Conservation (phyloP, 2,113 vertebrate genomes). For the Tetrao urogallus region DNA sequence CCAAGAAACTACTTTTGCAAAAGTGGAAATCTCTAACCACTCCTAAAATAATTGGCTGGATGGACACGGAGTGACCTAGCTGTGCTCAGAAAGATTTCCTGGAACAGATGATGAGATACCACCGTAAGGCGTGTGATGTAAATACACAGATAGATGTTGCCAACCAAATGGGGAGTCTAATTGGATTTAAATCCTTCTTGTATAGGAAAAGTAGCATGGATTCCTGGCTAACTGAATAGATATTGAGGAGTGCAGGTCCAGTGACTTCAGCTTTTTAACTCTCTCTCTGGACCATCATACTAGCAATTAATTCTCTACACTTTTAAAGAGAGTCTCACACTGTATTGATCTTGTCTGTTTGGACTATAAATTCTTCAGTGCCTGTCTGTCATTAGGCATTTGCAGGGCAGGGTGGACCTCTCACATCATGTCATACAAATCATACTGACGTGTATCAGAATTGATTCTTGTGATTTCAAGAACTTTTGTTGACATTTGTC, state of each 20-base stretch:
- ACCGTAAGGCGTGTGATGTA: not conserved
- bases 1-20: conserved; percentile 62
- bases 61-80: conserved; percentile 31
- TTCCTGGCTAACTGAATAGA: not conserved
- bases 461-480: fast-evolving
- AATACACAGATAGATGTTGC: not conserved
- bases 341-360: not conserved
- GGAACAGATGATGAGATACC: conserved; percentile 45
- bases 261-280: fast-evolving
- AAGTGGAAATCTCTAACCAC: conserved; percentile 32
- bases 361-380: not conserved
- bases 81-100: conserved; percentile 38
- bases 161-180: not conserved
- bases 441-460: fast-evolving
- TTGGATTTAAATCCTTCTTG: conserved; percentile 30
- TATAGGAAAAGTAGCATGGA: not conserved
- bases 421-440: not conserved
- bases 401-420: not conserved
- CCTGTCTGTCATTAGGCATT: not conserved
- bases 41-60: conserved; percentile 46
- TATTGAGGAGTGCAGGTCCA: not conserved
- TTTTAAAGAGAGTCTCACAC: not conserved
- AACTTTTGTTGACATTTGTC: fast-evolving
- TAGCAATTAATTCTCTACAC: not conserved
- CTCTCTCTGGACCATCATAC: not conserved